Percentiles rank a stretch among this genome's conserved stretches.
Conservation (phyloP, 2,797 vertebrate genomes). For the Sebastes trivittatus region DNA sequence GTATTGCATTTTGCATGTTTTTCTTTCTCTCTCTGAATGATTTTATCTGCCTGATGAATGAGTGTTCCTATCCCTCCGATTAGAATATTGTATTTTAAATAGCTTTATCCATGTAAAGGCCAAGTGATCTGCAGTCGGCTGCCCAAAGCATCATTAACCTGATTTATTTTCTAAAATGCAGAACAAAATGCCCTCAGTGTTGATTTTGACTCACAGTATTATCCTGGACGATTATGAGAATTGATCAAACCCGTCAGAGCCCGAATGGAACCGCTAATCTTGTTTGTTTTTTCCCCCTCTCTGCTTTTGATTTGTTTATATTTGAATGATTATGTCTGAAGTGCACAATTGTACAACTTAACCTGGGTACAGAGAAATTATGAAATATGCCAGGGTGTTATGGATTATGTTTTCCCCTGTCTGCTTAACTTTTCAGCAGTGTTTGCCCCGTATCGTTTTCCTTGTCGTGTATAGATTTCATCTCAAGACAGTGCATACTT, state of each 20-base stretch:
- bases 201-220: conserved; percentile 54
- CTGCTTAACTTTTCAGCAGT: background rate
- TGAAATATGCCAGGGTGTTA: background rate
- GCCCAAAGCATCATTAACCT: conserved; percentile 62
- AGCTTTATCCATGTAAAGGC: conserved; percentile 55
- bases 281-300: background rate
- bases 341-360: background rate
- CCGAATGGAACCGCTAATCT: conserved; percentile 25
- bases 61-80: conserved; percentile 24
- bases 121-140: conserved; percentile 35
- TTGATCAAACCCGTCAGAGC: conserved; percentile 44
- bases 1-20: conserved; percentile 1
- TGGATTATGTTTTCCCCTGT: background rate
- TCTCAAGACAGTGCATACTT: background rate
- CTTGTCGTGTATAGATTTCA: background rate
- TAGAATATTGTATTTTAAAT: conserved; percentile 67
- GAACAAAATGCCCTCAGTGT: conserved; percentile 16
- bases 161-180: conserved; percentile 58
- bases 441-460: background rate
- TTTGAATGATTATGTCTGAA: conserved; percentile 1
- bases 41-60: conserved; percentile 62
- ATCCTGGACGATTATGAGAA: conserved; percentile 50
- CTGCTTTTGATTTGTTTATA: conserved; percentile 1
- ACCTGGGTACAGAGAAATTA: background rate
- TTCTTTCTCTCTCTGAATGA: conserved; percentile 25